These are phyloP conservation scores for Melitaea athalia DNA, from an alignment of 2,888 invertebrate genomes.

Conservation along the genomic window DNA sequence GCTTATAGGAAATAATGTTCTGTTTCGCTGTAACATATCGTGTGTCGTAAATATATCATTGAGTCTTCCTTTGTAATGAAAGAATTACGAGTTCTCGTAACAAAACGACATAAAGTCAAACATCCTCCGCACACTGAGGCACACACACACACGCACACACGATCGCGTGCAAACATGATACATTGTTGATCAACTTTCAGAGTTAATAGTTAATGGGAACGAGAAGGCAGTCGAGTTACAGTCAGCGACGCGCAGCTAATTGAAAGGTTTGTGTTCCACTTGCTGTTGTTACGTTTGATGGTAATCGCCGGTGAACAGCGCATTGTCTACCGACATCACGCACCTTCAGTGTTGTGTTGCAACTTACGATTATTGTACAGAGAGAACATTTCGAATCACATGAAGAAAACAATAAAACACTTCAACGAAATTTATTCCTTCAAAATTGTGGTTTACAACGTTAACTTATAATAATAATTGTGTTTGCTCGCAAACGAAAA, in stretches of 20 bases:
- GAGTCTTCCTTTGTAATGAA: neutral
- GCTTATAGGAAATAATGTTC: no score
- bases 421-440: no score
- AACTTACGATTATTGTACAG: no score
- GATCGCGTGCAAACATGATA: conserved; percentile 4
- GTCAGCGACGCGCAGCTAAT: neutral
- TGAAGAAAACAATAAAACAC: no score
- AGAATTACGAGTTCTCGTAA: neutral
- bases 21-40: no score
- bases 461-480: no score
- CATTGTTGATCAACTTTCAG: neutral
- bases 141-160: conserved; percentile 3
- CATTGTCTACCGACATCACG: neutral
- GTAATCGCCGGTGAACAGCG: neutral
- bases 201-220: neutral
- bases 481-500: no score
- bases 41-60: neutral
- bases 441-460: no score
- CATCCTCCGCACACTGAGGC: conserved; percentile 11
- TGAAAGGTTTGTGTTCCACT: neutral
- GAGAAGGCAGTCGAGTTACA: neutral
- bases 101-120: neutral
- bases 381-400: no score
- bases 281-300: neutral
- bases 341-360: no score